phyloP scores from a whole-genome alignment of 2,113 vertebrate species.

The Calidris pygmaea region DNA sequence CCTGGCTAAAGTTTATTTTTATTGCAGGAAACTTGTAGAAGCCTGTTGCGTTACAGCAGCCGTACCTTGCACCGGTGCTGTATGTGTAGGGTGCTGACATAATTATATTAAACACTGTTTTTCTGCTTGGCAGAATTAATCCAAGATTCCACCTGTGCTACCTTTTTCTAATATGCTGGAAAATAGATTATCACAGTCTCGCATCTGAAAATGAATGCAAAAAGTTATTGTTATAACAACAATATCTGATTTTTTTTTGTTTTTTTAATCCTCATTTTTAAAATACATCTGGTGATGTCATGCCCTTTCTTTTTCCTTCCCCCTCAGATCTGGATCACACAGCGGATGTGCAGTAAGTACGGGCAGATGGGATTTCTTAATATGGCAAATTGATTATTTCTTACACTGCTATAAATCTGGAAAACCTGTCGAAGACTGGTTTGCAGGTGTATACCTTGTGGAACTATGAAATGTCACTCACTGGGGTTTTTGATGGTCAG shows the following conservation, averaged over 20 bases:
- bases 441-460: background rate
- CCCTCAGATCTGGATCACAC: conserved; percentile 95
- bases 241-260: background rate
- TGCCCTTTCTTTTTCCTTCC: background rate
- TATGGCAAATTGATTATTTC: background rate
- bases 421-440: background rate
- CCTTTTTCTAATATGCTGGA: background rate
- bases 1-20: background rate
- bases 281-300: background rate
- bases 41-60: background rate
- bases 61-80: background rate
- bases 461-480: background rate
- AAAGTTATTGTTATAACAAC: background rate
- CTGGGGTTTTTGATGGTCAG: background rate
- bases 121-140: background rate
- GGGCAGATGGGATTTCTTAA: background rate
- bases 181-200: background rate
- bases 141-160: background rate
- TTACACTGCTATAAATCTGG: background rate
- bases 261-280: background rate
- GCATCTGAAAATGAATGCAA: background rate
- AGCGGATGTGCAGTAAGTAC: conserved; percentile 97
- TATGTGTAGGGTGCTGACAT: background rate
- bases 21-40: background rate
- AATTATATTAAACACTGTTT: background rate